Evolutionary conservation across 1,140 invertebrate genomes (phyloP).

Genomic region (Cheumatopsyche charites): DNA sequence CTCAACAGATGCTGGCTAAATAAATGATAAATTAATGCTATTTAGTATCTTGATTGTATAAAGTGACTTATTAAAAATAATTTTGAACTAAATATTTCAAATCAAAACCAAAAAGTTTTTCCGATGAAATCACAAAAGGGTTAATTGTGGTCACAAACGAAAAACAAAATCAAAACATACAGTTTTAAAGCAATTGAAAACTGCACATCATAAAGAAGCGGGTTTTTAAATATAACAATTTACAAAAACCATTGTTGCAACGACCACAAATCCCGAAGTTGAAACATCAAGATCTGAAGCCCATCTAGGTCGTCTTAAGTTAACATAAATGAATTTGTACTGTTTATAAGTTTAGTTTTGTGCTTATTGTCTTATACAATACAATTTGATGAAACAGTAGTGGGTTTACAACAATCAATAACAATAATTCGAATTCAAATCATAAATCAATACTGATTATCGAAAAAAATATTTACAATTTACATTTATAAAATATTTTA

Average conservation of each 20-base stretch:
- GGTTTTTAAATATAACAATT: neutral
- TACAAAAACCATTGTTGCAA: neutral
- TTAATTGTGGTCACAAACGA: no score
- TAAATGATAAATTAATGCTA: neutral
- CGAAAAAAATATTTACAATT: slow-evolving; percentile 4
- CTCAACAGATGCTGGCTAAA: neutral
- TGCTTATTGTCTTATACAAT: slow-evolving; percentile 18
- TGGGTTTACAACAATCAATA: slow-evolving; percentile 1
- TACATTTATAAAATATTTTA: slow-evolving; percentile 5
- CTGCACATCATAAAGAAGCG: no score
- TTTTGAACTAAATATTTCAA: no score
- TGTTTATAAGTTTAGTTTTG: neutral
- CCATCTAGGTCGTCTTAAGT: neutral
- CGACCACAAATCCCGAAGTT: neutral
- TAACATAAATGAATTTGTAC: neutral
- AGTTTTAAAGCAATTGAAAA: no score
- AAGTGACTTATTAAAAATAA: no score
- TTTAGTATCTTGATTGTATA: no score
- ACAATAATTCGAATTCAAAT: neutral
- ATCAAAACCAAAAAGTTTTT: no score
- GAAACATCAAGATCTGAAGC: neutral
- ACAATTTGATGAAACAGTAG: neutral
- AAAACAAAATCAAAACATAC: no score
- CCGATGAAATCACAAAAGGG: no score
- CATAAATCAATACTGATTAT: slow-evolving; percentile 8